A percentile compares a stretch with the other conserved stretches of the same genome.
Conservation (phyloP, 2,888 invertebrate genomes). For the Lasioglossum leucozonium region DNA sequence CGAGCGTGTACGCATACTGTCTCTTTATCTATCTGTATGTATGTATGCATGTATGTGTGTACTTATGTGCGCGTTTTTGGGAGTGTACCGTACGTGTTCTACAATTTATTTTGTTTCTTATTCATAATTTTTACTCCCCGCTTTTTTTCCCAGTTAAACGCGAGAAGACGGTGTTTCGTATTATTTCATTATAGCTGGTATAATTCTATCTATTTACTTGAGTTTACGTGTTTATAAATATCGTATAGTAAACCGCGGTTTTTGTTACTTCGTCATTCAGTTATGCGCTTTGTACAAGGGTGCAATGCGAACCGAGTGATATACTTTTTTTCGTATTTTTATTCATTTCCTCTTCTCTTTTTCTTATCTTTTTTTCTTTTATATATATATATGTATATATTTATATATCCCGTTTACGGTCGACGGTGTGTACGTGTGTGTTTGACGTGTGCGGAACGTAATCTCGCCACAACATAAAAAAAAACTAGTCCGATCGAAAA, state of each 20-base stretch:
- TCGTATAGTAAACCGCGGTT: slow-evolving; percentile 76
- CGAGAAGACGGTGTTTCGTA: slow-evolving; percentile 69
- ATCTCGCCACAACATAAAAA: slow-evolving; percentile 33
- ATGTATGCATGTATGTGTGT: not conserved
- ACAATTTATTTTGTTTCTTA: not conserved
- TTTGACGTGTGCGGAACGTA: slow-evolving; percentile 57
- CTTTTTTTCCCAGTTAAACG: slow-evolving; percentile 37
- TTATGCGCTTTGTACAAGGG: slow-evolving; percentile 80
- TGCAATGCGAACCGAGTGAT: slow-evolving; percentile 79
- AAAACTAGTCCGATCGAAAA: slow-evolving; percentile 14
- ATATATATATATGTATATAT: no score
- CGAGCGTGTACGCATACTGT: not conserved
- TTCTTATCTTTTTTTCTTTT: not conserved
- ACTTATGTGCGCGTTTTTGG: slow-evolving; percentile 47
- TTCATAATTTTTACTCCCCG: not conserved
- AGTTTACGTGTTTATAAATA: slow-evolving; percentile 80
- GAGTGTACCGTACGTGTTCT: slow-evolving; percentile 31
- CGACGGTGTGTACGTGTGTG: slow-evolving; percentile 44
- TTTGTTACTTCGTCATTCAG: slow-evolving; percentile 75
- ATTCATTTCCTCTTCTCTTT: not conserved
- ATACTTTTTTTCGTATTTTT: slow-evolving; percentile 23
- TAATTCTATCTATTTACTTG: slow-evolving; percentile 80
- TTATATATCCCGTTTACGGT: slow-evolving; percentile 27
- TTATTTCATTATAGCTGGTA: slow-evolving; percentile 78
- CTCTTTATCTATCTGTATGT: not conserved